These are phyloP conservation scores for Myotis findleyi DNA, from an alignment of 2,797 vertebrate genomes.

Conservation along the genomic window DNA sequence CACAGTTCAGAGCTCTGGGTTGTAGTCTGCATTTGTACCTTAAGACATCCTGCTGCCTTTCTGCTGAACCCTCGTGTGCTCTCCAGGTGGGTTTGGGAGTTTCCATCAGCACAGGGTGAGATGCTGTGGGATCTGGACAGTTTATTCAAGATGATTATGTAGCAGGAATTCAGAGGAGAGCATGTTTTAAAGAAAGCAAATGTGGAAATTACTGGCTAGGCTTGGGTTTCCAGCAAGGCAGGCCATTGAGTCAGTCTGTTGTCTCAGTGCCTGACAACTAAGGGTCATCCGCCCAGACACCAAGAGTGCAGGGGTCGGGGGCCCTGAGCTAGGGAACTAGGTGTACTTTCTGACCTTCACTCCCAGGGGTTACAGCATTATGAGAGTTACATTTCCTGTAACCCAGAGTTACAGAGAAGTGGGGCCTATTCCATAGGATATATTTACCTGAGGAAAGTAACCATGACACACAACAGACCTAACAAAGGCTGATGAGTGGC, in stretches of 20 bases:
- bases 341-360: background rate
- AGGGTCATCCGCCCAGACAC: background rate
- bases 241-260: accelerated
- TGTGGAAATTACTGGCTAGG: background rate
- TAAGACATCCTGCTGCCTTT: background rate
- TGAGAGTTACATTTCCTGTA: background rate
- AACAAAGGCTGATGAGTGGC: too few species aligned
- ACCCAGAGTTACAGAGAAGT: background rate
- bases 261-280: too few species aligned
- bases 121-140: accelerated
- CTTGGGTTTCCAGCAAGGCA: background rate
- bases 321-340: background rate
- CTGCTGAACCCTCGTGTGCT: too few species aligned
- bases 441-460: background rate
- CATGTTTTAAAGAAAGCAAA: background rate
- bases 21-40: background rate
- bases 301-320: background rate
- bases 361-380: background rate
- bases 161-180: background rate
- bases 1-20: background rate
- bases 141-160: background rate
- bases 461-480: background rate
- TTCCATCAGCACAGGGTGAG: background rate
- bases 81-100: background rate
- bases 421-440: accelerated